Evolutionary conservation across 2,113 vertebrate species (phyloP), one percentile per base, ranked within the genome.

Genomic region (Leiothrix lutea): DNA sequence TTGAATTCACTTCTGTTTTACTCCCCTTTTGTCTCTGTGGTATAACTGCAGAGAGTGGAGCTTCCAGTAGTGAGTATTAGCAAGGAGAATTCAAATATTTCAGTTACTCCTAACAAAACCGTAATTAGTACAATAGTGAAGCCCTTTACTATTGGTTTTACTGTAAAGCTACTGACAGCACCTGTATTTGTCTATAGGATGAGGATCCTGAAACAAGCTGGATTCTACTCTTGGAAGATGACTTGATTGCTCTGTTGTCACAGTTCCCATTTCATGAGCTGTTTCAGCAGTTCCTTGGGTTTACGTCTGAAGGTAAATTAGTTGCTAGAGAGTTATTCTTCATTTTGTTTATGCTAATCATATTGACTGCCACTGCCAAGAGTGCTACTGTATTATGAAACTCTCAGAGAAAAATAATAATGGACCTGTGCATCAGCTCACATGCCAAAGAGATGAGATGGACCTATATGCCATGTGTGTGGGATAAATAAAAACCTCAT

Each of bases 251-350:
- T 26, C 95, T 99, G 18, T 97, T 99, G 71, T 99, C 98, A 83
- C 99, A 99, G 97, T 99, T 99, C 75, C 99, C 99, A 2, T 99
- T 99, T 97, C 98, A 99, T 94, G 98, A 99, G 65, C 98, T 99
- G 71, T 99, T 99, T 94, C 98, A 99, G 54, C 98, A 99, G 66
- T 98, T 99, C 94, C 98, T 99, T 31, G 99, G 99, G 11, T 98
- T 99, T 97, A 98, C 98, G n/a, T 97, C 97, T 80, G 97, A 98
- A 97, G 99, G 99, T 99, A 97, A 97, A 54, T 67, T 4, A 5
- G 8, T 26, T 66, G 21, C 45, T 74, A 5, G 66, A 48, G 26
- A 86, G 42, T 65, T 70, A 12, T 2, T 69, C 53, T 64, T 92
- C 4, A 16, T 79, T 87, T 75, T 89, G 6, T 9, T 87, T 57